Evolutionary conservation across 1,140 invertebrate genomes (phyloP).

Genomic region (Ditylenchus dipsaci): DNA sequence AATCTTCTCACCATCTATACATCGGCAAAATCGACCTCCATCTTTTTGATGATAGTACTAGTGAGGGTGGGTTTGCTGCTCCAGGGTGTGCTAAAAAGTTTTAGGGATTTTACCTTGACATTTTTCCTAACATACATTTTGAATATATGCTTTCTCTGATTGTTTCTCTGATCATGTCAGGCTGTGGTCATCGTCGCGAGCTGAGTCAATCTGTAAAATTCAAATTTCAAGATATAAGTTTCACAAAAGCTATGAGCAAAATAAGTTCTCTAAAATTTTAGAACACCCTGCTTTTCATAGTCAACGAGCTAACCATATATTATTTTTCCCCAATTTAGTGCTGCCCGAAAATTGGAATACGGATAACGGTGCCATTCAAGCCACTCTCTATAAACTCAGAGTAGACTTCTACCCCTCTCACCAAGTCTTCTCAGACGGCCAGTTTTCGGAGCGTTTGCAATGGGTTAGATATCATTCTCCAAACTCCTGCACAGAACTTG

Average conservation of each 20-base stretch:
- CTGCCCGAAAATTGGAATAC: slow-evolving; percentile 60
- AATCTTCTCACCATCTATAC: slow-evolving; percentile 94
- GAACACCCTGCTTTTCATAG: no score
- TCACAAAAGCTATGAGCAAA: no score
- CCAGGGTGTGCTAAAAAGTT: no score
- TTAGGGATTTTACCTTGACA: no score
- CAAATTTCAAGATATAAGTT: no score
- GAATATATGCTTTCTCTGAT: no score
- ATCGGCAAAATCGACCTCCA: slow-evolving; percentile 89
- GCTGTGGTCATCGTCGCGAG: no score
- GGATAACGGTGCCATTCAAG: slow-evolving; percentile 86
- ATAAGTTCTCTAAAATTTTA: no score
- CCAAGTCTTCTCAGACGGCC: slow-evolving; percentile 20
- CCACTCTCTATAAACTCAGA: slow-evolving; percentile 76
- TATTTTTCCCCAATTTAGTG: slow-evolving; percentile 61
- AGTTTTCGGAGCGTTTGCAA: slow-evolving; percentile 7
- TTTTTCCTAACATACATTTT: no score
- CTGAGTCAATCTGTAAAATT: no score
- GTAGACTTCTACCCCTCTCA: slow-evolving; percentile 83
- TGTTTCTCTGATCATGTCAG: no score
- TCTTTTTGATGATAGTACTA: slow-evolving; percentile 78
- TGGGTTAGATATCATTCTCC: slow-evolving; percentile 47
- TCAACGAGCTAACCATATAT: no score
- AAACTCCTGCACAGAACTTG: slow-evolving; percentile 57
- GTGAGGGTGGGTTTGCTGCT: not conserved